phyloP scores from a whole-genome alignment of 2,797 vertebrate species.

The Varecia variegata region DNA sequence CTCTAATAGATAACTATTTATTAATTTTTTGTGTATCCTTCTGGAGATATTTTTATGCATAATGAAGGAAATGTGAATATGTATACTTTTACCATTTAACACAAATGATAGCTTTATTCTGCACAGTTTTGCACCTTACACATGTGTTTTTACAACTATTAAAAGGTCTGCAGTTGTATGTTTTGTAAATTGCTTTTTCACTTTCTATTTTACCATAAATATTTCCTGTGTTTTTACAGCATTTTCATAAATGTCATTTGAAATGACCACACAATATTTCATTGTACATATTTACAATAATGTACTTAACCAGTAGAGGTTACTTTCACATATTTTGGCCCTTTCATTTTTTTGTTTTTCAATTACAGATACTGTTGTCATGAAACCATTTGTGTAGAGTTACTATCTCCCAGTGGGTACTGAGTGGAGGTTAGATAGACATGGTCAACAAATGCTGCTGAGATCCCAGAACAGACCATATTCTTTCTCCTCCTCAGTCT shows the following conservation, averaged over 20 bases:
- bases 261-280: neutral
- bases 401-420: neutral
- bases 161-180: neutral
- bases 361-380: neutral
- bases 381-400: neutral
- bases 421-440: neutral
- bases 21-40: slow-evolving; percentile 2
- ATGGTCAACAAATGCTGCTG: rapidly evolving
- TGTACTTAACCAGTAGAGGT: neutral
- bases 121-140: neutral
- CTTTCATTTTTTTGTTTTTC: neutral
- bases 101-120: neutral
- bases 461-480: neutral
- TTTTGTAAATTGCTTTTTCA: slow-evolving; percentile 17
- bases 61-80: neutral
- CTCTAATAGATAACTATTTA: neutral
- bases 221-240: neutral
- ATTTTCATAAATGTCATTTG: slow-evolving; percentile 20
- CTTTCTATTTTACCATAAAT: neutral
- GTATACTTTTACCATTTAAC: neutral
- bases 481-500: neutral
- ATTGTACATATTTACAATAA: neutral
- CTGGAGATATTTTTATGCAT: neutral
- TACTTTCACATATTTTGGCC: neutral
- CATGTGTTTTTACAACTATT: neutral